Evolutionary conservation across 2,888 invertebrate species (phyloP).

Genomic region (Idaea dimidiata): DNA sequence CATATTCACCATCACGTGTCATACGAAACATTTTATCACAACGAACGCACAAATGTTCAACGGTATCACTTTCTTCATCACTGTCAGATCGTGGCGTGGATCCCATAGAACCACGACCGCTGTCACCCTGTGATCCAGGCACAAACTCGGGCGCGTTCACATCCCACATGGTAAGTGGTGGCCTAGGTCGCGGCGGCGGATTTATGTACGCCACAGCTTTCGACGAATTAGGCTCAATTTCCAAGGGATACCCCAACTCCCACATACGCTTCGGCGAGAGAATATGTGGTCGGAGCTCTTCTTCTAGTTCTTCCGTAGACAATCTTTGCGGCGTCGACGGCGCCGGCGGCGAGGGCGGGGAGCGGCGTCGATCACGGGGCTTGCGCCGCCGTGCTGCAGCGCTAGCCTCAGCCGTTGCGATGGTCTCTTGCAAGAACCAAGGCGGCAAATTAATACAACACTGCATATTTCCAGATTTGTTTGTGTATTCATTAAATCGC

Average conservation of each 20-base stretch:
- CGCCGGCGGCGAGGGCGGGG: conserved; percentile 72
- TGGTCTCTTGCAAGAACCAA: conserved; percentile 77
- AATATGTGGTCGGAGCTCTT: conserved; percentile 82
- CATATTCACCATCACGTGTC: conserved; percentile 85
- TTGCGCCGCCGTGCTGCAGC: conserved; percentile 65
- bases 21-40: conserved; percentile 88
- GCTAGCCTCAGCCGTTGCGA: conserved; percentile 68
- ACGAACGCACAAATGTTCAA: conserved; percentile 85
- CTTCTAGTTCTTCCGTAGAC: conserved; percentile 79
- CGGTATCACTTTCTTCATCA: conserved; percentile 79
- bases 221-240: conserved; percentile 81
- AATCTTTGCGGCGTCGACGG: conserved; percentile 74
- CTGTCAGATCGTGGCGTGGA: conserved; percentile 80
- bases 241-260: conserved; percentile 86
- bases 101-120: conserved; percentile 78
- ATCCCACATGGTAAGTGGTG: conserved; percentile 74
- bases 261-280: conserved; percentile 83
- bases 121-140: conserved; percentile 79
- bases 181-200: conserved; percentile 72
- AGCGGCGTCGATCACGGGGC: conserved; percentile 65
- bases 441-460: conserved; percentile 71
- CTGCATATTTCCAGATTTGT: conserved; percentile 67
- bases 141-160: conserved; percentile 86
- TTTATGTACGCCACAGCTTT: conserved; percentile 83
- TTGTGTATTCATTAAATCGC: conserved; percentile 75